Evolutionary conservation across 1,140 invertebrate species (phyloP), one percentile per base, ranked within the genome.

Genomic region (Nylanderia fulva): DNA sequence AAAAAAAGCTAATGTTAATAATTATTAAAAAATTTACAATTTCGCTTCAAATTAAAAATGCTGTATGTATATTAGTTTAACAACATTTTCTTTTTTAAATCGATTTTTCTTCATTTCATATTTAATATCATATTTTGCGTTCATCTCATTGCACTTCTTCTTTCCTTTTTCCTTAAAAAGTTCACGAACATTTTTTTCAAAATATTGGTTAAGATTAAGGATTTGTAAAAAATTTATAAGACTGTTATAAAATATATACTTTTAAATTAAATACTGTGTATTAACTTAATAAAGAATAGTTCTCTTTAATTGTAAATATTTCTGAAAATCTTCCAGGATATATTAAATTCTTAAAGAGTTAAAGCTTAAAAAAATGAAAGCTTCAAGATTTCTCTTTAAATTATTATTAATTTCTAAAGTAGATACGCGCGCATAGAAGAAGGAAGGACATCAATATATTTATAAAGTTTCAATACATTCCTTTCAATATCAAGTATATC

Each of bases 401-500:
- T 33, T 33, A 71, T 24, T 71, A 82, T 58, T 80, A 71, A 58
- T 80, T 48, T 82, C 54, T 0, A 33, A 42, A 18, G n/a, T 36
- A 80, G 76, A 80, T 72, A 71, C 8, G 7, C 24, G 15, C 45
- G 45, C 15, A 15, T 4, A 48, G 4, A 18, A 18, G 4, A 48
- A 15, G n/a, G n/a, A 13, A 48, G 75, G 13, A 58, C 8, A 58
- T 21, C 76, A 18, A 80, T 80, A 48, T 48, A 58, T 72, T 69
- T 82, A 72, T 48, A 36, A 71, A 36, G 63, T 58, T 71, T 8
- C 64, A 36, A 72, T 82, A 68, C 39, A 58, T 72, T 82, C 52
- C 71, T 58, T 82, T 68, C 66, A 58, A 82, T 82, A 82, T 82
- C 77, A 82, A 72, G 77, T 71, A 82, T 72, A 82, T 82, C 77